These are phyloP conservation scores for Scaptomyza parva DNA, from an alignment of 2,888 invertebrate genomes.

Conservation along the genomic window DNA sequence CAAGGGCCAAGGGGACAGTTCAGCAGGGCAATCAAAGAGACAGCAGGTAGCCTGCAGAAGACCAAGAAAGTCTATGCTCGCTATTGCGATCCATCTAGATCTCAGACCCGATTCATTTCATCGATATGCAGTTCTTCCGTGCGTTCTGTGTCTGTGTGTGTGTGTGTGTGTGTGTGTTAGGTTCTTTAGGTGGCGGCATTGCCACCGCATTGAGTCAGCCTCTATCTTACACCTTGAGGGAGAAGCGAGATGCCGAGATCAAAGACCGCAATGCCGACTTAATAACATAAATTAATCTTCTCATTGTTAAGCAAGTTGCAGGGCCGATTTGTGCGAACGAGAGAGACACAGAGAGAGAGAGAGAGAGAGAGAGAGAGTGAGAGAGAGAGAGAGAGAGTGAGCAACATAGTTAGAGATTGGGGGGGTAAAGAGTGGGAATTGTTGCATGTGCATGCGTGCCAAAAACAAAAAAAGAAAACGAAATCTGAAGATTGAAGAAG, in stretches of 20 bases:
- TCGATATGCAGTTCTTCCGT: slow-evolving; percentile 53
- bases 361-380: slow-evolving; percentile 8
- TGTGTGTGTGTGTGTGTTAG: slow-evolving; percentile 9
- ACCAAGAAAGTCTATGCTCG: slow-evolving; percentile 33
- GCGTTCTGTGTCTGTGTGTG: not conserved
- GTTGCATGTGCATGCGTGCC: slow-evolving; percentile 67
- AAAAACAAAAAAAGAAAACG: slow-evolving; percentile 32
- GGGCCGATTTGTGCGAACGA: slow-evolving; percentile 9
- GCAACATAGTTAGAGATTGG: not conserved
- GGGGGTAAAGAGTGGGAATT: slow-evolving; percentile 18
- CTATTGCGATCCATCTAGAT: slow-evolving; percentile 54
- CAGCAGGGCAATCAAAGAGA: slow-evolving; percentile 44
- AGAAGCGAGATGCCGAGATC: slow-evolving; percentile 70
- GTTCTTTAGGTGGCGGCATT: slow-evolving; percentile 72
- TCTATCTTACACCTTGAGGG: slow-evolving; percentile 82
- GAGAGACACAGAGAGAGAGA: not conserved
- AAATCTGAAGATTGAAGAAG: slow-evolving; percentile 9
- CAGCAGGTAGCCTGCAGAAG: slow-evolving; percentile 63
- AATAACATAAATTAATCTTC: slow-evolving; percentile 84
- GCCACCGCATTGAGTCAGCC: slow-evolving; percentile 84
- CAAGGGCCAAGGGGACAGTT: slow-evolving; percentile 36
- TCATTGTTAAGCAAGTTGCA: slow-evolving; percentile 71
- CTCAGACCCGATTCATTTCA: slow-evolving; percentile 48
- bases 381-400: slow-evolving; percentile 6
- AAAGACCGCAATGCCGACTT: slow-evolving; percentile 81